phyloP scores from a whole-genome alignment of 30 jellyfish, hydroid and myxozoan species.

The Aurelia sp. region DNA sequence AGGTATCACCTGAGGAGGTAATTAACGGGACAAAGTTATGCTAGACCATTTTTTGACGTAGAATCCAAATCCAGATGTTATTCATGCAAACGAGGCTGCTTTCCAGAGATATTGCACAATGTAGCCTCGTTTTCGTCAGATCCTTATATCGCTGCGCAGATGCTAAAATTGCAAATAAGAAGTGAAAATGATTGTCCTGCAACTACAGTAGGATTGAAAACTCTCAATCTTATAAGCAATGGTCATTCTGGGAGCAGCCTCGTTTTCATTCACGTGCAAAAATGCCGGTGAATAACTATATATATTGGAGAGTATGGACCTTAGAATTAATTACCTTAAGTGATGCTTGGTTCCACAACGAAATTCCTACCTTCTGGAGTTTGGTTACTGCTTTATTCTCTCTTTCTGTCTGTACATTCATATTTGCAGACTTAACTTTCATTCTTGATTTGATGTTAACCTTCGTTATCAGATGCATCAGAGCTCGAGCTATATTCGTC shows the following conservation, averaged over 20 bases:
- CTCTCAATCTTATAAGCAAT: not conserved
- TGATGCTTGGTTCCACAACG: slow-evolving; percentile 2
- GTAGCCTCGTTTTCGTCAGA: slow-evolving; percentile 3
- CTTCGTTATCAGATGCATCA: slow-evolving; percentile 17
- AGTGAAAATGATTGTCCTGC: slow-evolving; percentile 14
- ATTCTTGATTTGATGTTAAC: slow-evolving; percentile 1
- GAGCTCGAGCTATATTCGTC: slow-evolving; percentile 41
- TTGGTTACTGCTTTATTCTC: not conserved
- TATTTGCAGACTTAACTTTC: not conserved
- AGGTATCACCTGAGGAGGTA: too few relatives aligned
- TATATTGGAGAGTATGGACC: not conserved
- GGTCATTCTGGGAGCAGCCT: slow-evolving; percentile 12
- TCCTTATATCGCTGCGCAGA: too few relatives aligned
- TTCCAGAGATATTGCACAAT: slow-evolving; percentile 1
- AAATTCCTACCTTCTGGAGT: not conserved
- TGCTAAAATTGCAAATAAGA: slow-evolving; percentile 6
- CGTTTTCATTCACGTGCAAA: slow-evolving; percentile 2
- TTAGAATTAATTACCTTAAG: slow-evolving; percentile 10
- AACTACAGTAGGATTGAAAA: slow-evolving; percentile 9
- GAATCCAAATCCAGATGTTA: slow-evolving; percentile 1
- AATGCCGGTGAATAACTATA: slow-evolving; percentile 20
- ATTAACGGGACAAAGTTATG: too few relatives aligned
- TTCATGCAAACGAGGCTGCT: slow-evolving; percentile 9
- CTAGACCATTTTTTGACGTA: not conserved
- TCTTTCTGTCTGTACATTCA: not conserved